Evolutionary conservation across 2,797 vertebrate species (phyloP).

Genomic region (Danionella dracula): DNA sequence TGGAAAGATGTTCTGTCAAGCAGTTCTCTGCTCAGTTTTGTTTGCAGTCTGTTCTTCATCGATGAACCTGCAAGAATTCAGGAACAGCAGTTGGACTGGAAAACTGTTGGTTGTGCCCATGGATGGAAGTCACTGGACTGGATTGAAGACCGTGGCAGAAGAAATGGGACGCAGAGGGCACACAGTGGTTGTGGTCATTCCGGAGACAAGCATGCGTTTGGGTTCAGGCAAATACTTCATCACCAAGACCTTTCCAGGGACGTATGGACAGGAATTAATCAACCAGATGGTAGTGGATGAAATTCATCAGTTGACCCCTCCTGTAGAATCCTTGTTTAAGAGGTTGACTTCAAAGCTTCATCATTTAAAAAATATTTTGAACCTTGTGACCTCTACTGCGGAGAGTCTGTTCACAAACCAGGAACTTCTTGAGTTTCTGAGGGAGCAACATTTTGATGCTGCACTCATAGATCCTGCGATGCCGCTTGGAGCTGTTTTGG

Average conservation of each 20-base stretch:
- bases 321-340: constrained; percentile 31
- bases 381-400: constrained; percentile 44
- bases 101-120: constrained; percentile 74
- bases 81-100: constrained; percentile 42
- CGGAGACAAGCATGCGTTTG: constrained; percentile 62
- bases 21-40: neutral
- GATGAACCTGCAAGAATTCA: neutral
- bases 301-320: rapidly evolving
- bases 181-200: constrained; percentile 66
- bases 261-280: constrained; percentile 45
- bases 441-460: constrained; percentile 57
- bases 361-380: neutral
- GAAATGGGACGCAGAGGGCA: constrained; percentile 75
- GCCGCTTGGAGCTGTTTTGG: constrained; percentile 60
- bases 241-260: constrained; percentile 56
- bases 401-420: constrained; percentile 61
- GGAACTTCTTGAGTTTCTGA: constrained; percentile 50
- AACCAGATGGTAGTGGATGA: neutral
- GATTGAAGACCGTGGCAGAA: constrained; percentile 59
- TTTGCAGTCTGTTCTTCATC: neutral
- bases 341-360: neutral
- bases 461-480: constrained; percentile 63
- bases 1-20: neutral
- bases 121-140: constrained; percentile 85
- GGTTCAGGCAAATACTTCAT: constrained; percentile 64